phyloP scores from a whole-genome alignment of 2,797 vertebrate species.

The Siniperca scherzeri region DNA sequence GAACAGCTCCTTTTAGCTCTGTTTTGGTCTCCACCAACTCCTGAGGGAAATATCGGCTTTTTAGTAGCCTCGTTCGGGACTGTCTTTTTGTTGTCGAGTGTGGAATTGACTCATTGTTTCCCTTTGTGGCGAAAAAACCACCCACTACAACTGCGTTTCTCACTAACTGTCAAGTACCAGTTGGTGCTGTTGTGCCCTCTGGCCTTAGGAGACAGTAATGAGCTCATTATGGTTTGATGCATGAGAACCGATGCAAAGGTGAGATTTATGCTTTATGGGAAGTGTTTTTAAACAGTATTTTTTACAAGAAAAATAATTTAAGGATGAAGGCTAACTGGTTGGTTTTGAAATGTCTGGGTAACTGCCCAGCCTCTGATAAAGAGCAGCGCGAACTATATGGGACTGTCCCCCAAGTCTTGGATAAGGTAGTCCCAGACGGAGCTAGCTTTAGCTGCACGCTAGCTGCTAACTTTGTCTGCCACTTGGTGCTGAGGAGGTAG shows the following conservation, averaged over 20 bases:
- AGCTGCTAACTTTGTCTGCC: neutral
- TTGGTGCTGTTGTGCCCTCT: neutral
- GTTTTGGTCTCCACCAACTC: neutral
- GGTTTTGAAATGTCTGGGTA: too few species aligned
- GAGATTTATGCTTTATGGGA: neutral
- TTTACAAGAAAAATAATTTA: too few species aligned
- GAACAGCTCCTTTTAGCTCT: neutral
- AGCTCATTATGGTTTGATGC: neutral
- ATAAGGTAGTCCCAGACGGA: neutral
- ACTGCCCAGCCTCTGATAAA: neutral
- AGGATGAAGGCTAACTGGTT: too few species aligned
- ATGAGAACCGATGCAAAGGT: neutral
- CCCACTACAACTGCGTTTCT: too few species aligned
- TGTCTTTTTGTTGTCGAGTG: neutral
- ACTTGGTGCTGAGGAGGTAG: neutral
- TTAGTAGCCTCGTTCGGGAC: neutral
- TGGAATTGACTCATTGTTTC: neutral
- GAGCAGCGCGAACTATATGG: neutral
- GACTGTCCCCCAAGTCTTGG: neutral
- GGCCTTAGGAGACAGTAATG: neutral
- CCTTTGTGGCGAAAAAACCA: too few species aligned
- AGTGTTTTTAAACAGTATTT: too few species aligned
- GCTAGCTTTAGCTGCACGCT: neutral
- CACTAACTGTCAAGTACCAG: neutral
- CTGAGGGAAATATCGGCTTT: neutral